A percentile compares a stretch with the other conserved stretches of the same genome.
phyloP scores from a whole-genome alignment of 1,140 invertebrate genomes.

The Ptiloglossa arizonensis region DNA sequence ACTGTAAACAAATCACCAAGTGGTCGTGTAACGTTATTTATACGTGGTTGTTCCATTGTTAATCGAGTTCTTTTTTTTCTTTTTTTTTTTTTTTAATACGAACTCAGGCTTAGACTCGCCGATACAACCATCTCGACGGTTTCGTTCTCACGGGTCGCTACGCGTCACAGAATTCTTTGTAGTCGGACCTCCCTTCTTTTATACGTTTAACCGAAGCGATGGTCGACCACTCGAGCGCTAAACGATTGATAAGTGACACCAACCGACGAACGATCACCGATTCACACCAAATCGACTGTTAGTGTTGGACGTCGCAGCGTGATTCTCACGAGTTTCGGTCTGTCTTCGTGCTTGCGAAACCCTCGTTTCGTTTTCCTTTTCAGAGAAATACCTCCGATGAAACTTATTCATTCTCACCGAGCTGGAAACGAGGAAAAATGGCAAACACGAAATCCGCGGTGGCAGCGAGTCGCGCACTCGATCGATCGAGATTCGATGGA shows the following conservation, averaged over 20 bases:
- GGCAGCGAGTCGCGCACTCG: no score
- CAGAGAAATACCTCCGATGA: no score
- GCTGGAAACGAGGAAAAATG: no score
- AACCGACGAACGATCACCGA: not conserved
- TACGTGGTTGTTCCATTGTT: no score
- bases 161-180: not conserved
- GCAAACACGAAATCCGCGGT: no score
- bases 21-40: no score
- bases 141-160: not conserved
- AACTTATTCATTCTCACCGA: no score
- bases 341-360: not conserved
- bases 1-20: slow-evolving; percentile 29
- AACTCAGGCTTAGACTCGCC: not conserved
- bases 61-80: no score
- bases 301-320: not conserved
- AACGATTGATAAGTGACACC: slow-evolving; percentile 12
- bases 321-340: not conserved
- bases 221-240: not conserved
- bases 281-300: not conserved
- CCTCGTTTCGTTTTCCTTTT: not conserved
- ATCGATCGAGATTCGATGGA: no score
- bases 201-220: slow-evolving; percentile 18
- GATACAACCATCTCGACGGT: not conserved
- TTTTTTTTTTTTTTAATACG: not conserved
- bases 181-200: slow-evolving; percentile 22